phyloP scores from a whole-genome alignment of 2,113 vertebrate species.

The Scalopus aquaticus region DNA sequence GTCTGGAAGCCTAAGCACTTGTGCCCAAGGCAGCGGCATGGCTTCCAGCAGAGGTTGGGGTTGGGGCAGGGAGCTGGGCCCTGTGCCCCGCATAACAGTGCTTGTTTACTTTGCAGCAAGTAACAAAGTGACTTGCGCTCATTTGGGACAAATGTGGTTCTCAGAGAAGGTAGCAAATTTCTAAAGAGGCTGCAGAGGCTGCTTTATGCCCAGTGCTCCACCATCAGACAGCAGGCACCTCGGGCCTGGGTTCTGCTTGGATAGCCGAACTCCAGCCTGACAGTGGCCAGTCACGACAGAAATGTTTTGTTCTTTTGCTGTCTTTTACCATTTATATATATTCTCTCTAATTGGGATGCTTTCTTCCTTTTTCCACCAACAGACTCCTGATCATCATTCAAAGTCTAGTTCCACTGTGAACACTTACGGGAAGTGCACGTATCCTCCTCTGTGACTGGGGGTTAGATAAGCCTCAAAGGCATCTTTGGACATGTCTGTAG shows the following conservation, averaged over 20 bases:
- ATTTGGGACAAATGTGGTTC: not conserved
- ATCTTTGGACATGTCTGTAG: not conserved
- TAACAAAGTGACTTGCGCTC: not conserved
- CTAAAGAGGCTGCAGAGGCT: not conserved
- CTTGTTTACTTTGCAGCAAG: not conserved
- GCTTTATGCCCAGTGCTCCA: not conserved
- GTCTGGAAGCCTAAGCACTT: not conserved
- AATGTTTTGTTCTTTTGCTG: not conserved
- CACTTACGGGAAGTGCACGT: not conserved
- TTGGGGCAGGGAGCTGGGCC: not conserved
- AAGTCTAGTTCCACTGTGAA: not conserved
- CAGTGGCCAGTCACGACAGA: no score
- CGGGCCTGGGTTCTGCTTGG: not conserved
- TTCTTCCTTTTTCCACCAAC: not conserved
- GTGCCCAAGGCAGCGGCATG: not conserved
- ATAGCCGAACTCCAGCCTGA: not conserved
- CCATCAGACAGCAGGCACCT: not conserved
- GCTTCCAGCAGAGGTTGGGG: not conserved
- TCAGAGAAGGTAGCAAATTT: not conserved
- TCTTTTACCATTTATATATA: not conserved
- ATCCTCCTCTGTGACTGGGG: not conserved
- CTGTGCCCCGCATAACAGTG: fast-evolving
- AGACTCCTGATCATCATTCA: not conserved
- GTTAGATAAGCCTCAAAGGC: not conserved
- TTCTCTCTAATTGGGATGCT: not conserved